Conservation (phyloP, 1,140 invertebrate species). For the Dufourea novaeangliae region DNA sequence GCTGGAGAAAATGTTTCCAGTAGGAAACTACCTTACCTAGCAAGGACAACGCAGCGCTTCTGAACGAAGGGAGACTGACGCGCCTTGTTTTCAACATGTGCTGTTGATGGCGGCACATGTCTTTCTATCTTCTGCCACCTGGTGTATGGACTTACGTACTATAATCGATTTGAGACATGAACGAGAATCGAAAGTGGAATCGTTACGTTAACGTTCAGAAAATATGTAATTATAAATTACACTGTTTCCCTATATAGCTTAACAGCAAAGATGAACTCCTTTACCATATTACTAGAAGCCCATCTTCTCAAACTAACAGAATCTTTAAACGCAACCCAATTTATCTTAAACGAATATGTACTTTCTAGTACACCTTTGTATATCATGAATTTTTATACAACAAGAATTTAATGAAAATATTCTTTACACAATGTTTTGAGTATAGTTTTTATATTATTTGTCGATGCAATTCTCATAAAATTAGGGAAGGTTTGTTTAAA, state of each 20-base stretch:
- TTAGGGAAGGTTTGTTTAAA: background rate
- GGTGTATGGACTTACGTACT: background rate
- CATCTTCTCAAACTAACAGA: too few species aligned
- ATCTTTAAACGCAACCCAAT: too few species aligned
- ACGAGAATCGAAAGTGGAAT: background rate
- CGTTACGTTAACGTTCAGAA: background rate
- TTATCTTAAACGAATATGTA: too few species aligned
- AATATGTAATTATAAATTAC: background rate
- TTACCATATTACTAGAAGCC: background rate
- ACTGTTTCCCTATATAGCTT: too few species aligned
- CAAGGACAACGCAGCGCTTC: slow-evolving; percentile 3
- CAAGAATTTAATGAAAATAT: background rate
- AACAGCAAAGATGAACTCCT: too few species aligned
- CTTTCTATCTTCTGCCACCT: slow-evolving; percentile 14
- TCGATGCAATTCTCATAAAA: background rate
- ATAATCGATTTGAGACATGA: background rate
- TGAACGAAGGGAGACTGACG: background rate
- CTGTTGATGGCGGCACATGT: slow-evolving; percentile 31
- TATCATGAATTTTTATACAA: background rate
- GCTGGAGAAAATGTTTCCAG: background rate
- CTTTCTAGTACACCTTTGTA: too few species aligned
- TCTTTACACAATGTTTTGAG: too few species aligned
- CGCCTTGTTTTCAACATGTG: background rate
- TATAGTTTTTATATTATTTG: background rate
- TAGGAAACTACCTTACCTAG: slow-evolving; percentile 48